Percentiles rank a stretch among this genome's conserved stretches.
phyloP scores from a whole-genome alignment of 2,113 vertebrate genomes.

The Gopherus evgoodei region DNA sequence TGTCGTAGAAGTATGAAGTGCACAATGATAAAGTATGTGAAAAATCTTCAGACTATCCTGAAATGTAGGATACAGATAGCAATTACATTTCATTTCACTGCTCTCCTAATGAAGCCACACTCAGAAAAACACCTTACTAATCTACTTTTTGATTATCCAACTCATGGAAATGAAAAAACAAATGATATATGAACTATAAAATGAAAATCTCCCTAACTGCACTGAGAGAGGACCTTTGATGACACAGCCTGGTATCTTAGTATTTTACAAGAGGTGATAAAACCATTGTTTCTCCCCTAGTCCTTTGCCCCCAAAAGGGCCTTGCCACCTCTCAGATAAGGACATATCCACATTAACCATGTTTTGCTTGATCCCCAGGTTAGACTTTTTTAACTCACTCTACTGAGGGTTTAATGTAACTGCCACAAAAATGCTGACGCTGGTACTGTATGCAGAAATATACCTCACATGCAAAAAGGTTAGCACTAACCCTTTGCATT shows the following conservation, averaged over 20 bases:
- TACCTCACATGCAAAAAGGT: neutral
- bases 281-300: neutral
- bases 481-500: neutral
- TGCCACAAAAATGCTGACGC: neutral
- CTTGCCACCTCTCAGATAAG: neutral
- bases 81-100: conserved; percentile 60
- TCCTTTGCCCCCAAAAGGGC: neutral
- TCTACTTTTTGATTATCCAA: conserved; percentile 44
- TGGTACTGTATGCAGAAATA: neutral
- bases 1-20: neutral
- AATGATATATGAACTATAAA: conserved; percentile 46
- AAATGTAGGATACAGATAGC: conserved; percentile 24
- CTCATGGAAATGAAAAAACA: conserved; percentile 51
- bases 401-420: neutral
- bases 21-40: neutral
- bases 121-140: conserved; percentile 37
- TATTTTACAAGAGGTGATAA: neutral
- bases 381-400: neutral
- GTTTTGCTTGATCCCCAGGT: neutral
- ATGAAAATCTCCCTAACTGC: neutral
- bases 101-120: conserved; percentile 66
- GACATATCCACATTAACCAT: neutral
- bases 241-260: fast-evolving
- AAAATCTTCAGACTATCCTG: conserved; percentile 56
- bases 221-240: neutral